Evolutionary conservation across 2,797 vertebrate genomes (phyloP).

Genomic region (Orientallactaga sibirica): DNA sequence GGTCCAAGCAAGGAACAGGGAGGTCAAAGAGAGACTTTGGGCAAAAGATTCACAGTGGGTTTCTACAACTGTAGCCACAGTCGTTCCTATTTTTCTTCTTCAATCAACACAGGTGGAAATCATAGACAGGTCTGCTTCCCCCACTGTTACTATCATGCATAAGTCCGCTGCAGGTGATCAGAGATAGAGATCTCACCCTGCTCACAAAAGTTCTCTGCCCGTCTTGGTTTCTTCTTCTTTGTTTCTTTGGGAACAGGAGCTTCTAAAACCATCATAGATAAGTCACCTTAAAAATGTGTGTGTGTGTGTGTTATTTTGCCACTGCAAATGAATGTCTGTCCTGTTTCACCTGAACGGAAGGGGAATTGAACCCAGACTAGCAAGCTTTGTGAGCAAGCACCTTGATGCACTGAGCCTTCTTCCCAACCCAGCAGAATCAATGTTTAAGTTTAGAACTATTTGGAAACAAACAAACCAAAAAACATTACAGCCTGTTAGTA

Average conservation of each 20-base stretch:
- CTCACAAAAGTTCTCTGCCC: neutral
- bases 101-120: neutral
- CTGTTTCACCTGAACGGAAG: no score
- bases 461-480: neutral
- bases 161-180: no score
- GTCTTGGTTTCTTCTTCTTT: neutral
- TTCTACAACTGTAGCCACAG: neutral
- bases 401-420: no score
- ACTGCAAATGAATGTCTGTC: no score
- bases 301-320: no score
- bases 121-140: neutral
- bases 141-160: neutral
- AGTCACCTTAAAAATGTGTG: no score
- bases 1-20: neutral
- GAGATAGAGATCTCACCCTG: rapidly evolving
- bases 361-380: no score
- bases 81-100: neutral
- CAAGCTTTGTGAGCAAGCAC: no score
- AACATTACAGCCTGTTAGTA: neutral
- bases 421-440: neutral
- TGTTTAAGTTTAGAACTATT: slow-evolving; percentile 31
- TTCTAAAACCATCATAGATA: neutral
- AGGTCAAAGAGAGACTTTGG: neutral
- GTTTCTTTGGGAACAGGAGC: neutral
- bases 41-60: neutral